Evolutionary conservation across 2,797 vertebrate species (phyloP), one percentile per base, ranked within the genome.

Genomic region (Sebastiscus tertius): DNA sequence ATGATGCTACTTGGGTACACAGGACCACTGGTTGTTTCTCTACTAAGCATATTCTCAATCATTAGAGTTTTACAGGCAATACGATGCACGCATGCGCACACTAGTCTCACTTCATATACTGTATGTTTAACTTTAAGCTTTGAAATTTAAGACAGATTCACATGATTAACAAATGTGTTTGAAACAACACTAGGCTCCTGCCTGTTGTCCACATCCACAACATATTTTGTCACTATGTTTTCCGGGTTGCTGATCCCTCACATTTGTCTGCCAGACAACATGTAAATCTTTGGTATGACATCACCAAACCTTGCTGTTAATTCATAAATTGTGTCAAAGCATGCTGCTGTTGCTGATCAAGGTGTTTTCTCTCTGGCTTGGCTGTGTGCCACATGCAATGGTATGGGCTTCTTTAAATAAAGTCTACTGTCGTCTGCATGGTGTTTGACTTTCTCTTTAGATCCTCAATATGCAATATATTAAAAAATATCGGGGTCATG

Each of bases 401-500:
- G 14, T 76, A 10, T 61, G 11, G 16, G 2, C 29, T 80, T 63
- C 22, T 78, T 75, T 84, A 0, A 90, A 87, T 91, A 90, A 91
- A 90, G 72, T 75, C 22, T 64, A 12, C 6, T 83, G 31, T 59
- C 13, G 34, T 76, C 69, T 56, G 65, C 6, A 70, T 12, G 5
- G 10, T 65, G 20, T 72, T 65, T 72, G 39, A 2, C 22, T 24
- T 4, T n/a, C 13, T 65, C 55, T 58, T 65, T 14, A 3, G 26
- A 69, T 56, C 10, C 12, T 22, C 5, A 36, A 55, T 33, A n/a
- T 56, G 39, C 42, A 20, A 20, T 49, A 2, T 5, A 31, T 36
- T n/a, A 27, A 0, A 68, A 63, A 59, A n/a, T 9, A 34, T 55
- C 29, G 70, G 36, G 20, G 0, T 61, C 9, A 27, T 7, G 10